Evolutionary conservation across 2,113 vertebrate species (phyloP).

Genomic region (Pan paniscus): DNA sequence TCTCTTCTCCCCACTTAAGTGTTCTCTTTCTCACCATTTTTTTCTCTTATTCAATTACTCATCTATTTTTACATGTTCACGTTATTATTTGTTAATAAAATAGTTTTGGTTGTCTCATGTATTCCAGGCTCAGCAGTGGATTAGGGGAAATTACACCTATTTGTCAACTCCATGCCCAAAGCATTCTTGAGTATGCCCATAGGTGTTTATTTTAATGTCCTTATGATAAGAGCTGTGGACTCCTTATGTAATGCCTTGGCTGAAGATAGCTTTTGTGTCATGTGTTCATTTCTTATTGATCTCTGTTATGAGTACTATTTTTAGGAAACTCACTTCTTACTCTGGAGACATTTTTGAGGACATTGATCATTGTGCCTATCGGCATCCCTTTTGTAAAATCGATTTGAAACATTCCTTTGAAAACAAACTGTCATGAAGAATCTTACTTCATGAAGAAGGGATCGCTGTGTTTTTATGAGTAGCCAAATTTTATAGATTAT

Average conservation of each 20-base stretch:
- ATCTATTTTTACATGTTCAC: not conserved
- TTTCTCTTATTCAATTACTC: not conserved
- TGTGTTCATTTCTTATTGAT: not conserved
- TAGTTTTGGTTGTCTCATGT: conserved; percentile 7
- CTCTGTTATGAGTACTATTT: not conserved
- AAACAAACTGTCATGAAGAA: not conserved
- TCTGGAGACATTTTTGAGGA: not conserved
- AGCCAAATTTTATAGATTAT: not conserved
- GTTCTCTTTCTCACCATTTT: not conserved
- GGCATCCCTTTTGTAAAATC: not conserved
- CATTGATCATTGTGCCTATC: not conserved
- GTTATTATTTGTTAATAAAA: conserved; percentile 56
- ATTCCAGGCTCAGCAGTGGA: not conserved
- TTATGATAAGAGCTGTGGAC: not conserved
- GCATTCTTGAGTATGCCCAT: not conserved
- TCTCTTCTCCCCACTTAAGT: not conserved
- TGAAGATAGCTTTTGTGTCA: not conserved
- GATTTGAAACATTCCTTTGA: not conserved
- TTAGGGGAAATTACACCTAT: conserved; percentile 18
- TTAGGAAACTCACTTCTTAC: conserved; percentile 14
- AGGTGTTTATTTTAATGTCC: not conserved
- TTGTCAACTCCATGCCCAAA: not conserved
- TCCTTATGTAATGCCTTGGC: not conserved
- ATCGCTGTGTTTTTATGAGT: not conserved
- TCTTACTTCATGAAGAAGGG: not conserved